These are phyloP conservation scores for Clarias magur DNA, from an alignment of 2,113 vertebrate genomes.

Conservation along the genomic window DNA sequence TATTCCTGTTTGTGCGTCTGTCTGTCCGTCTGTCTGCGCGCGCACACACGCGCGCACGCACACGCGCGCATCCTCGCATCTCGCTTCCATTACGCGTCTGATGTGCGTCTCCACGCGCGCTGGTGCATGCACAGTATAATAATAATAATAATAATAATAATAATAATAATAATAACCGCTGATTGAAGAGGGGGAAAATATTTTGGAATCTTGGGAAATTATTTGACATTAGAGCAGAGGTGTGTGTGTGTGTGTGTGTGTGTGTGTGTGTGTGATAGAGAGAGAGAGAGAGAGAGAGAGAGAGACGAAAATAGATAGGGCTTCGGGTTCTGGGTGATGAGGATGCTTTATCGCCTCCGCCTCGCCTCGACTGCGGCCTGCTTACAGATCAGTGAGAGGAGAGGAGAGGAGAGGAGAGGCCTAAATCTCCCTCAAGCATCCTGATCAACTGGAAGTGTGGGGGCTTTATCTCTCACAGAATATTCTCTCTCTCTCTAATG, in stretches of 20 bases:
- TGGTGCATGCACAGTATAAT: background rate
- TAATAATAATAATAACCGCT: background rate
- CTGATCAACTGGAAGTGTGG: background rate
- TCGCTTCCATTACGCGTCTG: conserved; percentile 59
- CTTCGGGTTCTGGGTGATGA: background rate
- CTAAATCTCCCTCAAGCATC: background rate
- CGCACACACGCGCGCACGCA: conserved; percentile 25
- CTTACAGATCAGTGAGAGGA: background rate
- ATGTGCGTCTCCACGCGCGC: conserved; percentile 41
- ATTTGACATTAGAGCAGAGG: background rate
- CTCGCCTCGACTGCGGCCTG: conserved; percentile 14
- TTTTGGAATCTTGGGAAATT: background rate
- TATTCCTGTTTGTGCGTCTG: background rate
- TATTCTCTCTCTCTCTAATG: background rate
- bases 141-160: background rate
- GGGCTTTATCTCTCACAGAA: background rate
- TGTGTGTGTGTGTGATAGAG: background rate
- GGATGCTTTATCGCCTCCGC: conserved; percentile 2
- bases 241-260: background rate
- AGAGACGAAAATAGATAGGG: background rate
- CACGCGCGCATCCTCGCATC: conserved; percentile 31
- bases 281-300: background rate
- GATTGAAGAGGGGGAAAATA: background rate
- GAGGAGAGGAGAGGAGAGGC: no score
- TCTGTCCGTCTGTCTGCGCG: conserved; percentile 14